These are phyloP conservation scores for Macropus fuliginosus DNA, from an alignment of 2,797 vertebrate species.

Conservation along the genomic window DNA sequence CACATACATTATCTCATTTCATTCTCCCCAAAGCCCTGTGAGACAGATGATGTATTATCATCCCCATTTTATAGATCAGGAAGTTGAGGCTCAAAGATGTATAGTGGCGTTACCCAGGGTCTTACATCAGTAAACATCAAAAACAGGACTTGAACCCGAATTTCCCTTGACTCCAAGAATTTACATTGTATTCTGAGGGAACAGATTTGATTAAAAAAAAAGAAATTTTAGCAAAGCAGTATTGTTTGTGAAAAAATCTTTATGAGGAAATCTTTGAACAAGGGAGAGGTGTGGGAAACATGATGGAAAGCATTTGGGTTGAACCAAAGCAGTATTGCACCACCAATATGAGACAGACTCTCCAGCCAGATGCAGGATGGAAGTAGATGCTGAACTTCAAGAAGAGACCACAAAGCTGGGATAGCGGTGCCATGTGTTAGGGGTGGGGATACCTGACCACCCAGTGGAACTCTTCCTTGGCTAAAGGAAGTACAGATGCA, in stretches of 20 bases:
- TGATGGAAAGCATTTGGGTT: no score
- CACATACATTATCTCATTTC: not conserved
- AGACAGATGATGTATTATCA: not conserved
- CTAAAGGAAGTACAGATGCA: not conserved
- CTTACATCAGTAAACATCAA: not conserved
- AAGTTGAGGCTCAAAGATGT: not conserved
- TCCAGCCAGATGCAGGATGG: not conserved
- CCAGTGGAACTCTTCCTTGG: not conserved
- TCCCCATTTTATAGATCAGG: no score
- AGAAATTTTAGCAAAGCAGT: not conserved
- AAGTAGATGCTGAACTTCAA: not conserved
- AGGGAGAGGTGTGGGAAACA: not conserved
- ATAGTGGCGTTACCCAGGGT: not conserved
- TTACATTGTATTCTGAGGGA: not conserved
- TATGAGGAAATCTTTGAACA: no score
- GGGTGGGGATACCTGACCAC: not conserved
- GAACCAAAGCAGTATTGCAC: not conserved
- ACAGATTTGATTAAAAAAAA: not conserved
- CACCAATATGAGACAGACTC: not conserved
- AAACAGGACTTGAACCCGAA: not conserved
- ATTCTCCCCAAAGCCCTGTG: not conserved
- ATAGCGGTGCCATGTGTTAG: not conserved
- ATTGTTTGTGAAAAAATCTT: not conserved
- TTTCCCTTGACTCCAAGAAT: not conserved
- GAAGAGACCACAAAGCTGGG: not conserved